A percentile compares a stretch with the other conserved stretches of the same genome.
phyloP scores from a whole-genome alignment of 2,888 invertebrate genomes.

The Eudasyphora cyanicolor region DNA sequence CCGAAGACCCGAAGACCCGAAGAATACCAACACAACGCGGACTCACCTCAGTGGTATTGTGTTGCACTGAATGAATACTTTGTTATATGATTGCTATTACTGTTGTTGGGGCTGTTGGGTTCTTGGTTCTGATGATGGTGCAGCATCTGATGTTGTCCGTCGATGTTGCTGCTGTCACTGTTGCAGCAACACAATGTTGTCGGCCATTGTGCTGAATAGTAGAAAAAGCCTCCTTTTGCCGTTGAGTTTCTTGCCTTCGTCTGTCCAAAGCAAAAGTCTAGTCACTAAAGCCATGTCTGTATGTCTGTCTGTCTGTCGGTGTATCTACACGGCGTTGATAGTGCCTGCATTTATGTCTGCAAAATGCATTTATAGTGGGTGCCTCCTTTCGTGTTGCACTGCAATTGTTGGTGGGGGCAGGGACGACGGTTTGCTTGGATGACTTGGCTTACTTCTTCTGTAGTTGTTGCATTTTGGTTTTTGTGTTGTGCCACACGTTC shows the following conservation, averaged over 20 bases:
- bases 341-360: conserved; percentile 51
- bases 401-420: conserved; percentile 50
- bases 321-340: conserved; percentile 23
- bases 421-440: conserved; percentile 27
- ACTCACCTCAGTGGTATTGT: conserved; percentile 10
- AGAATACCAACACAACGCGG: conserved; percentile 25
- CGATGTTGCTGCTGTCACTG: not conserved
- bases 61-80: conserved; percentile 55
- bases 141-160: not conserved
- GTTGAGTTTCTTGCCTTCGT: conserved; percentile 49
- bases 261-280: conserved; percentile 2
- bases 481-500: conserved; percentile 46
- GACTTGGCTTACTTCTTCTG: conserved; percentile 2
- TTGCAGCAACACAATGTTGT: conserved; percentile 25
- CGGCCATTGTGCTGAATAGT: not conserved
- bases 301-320: not conserved
- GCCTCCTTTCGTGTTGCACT: conserved; percentile 52
- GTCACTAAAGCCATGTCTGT: not conserved
- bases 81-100: not conserved
- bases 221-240: conserved; percentile 25
- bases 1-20: too few relatives aligned
- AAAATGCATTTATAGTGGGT: conserved; percentile 60
- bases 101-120: too few relatives aligned
- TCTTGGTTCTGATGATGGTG: conserved; percentile 40
- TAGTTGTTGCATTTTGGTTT: conserved; percentile 6